phyloP scores from a whole-genome alignment of 2,797 vertebrate genomes.

The Liasis olivaceus region DNA sequence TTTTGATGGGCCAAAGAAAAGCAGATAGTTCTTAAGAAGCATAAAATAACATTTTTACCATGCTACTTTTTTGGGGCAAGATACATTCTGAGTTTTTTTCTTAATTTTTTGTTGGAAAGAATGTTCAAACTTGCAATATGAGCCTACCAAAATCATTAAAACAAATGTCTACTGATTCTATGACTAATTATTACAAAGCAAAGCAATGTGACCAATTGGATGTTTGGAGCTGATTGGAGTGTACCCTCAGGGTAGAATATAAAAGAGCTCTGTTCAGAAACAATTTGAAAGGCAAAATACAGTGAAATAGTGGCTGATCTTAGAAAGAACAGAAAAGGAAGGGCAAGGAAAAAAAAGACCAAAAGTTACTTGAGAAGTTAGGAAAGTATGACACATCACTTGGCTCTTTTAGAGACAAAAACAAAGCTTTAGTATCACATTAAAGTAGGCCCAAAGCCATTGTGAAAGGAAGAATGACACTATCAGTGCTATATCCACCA shows the following conservation, averaged over 20 bases:
- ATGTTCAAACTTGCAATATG: background rate
- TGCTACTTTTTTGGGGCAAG: background rate
- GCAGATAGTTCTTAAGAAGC: background rate
- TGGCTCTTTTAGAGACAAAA: background rate
- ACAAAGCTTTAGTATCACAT: background rate
- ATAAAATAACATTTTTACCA: background rate
- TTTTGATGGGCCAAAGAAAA: background rate
- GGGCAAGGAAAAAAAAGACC: background rate
- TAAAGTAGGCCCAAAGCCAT: background rate
- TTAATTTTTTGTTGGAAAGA: background rate
- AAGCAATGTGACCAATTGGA: background rate
- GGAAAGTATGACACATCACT: background rate
- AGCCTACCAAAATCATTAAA: background rate
- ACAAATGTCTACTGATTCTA: background rate
- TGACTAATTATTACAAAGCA: background rate
- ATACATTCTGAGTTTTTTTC: background rate
- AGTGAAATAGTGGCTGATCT: background rate
- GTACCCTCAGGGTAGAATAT: background rate
- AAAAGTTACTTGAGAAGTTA: background rate
- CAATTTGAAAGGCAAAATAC: background rate
- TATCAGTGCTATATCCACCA: background rate
- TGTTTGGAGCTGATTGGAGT: background rate
- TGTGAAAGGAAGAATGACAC: background rate
- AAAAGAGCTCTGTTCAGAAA: background rate
- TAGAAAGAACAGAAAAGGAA: background rate